Conservation (phyloP, 2,888 invertebrate genomes). For the Erpobdella octoculata region DNA sequence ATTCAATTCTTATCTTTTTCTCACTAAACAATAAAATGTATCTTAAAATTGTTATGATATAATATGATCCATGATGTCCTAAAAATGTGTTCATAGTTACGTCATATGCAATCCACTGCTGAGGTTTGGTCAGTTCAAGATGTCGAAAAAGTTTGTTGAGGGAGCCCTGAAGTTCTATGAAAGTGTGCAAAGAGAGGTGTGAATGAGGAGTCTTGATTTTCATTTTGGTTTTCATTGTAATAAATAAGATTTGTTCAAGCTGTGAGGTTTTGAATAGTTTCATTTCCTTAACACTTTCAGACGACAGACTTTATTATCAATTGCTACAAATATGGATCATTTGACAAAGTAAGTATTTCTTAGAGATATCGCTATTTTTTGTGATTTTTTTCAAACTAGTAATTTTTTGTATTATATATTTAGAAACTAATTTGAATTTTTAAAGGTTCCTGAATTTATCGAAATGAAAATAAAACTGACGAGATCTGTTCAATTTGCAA, state of each 20-base stretch:
- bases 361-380: background rate
- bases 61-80: no score
- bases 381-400: background rate
- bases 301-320: slow-evolving; percentile 82
- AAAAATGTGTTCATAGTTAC: slow-evolving; percentile 39
- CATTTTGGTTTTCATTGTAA: background rate
- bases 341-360: slow-evolving; percentile 61
- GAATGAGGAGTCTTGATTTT: background rate
- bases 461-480: slow-evolving; percentile 72
- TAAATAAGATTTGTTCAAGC: no score
- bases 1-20: no score
- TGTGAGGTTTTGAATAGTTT: no score
- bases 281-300: no score
- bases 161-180: slow-evolving; percentile 69
- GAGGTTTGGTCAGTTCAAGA: slow-evolving; percentile 64
- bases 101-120: slow-evolving; percentile 62
- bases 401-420: background rate
- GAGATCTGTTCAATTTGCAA: slow-evolving; percentile 69
- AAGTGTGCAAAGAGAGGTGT: background rate
- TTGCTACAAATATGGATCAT: slow-evolving; percentile 88
- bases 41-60: no score
- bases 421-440: background rate
- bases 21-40: no score
- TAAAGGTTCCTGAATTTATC: slow-evolving; percentile 71
- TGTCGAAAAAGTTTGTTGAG: slow-evolving; percentile 66